Evolutionary conservation across 2,113 vertebrate genomes (phyloP), one percentile per base, ranked within the genome.

Genomic region (Monarcha castaneiventris): DNA sequence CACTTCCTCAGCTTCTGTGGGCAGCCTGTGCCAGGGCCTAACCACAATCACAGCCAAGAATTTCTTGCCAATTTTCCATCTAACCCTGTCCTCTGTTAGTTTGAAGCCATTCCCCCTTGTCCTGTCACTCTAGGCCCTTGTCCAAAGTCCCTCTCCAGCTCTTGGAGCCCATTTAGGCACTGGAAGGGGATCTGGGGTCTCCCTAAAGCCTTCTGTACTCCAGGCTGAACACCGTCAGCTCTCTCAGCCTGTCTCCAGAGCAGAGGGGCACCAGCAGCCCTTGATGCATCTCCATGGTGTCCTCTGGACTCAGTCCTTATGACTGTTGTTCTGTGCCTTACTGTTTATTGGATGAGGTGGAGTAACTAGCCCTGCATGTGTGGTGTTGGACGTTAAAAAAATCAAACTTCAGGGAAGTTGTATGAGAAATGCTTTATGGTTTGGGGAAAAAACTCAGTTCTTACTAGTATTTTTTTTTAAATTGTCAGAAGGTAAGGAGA

Each of bases 401-500:
- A 32, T 7, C 58, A 16, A 77, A 33, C 8, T 59, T 41, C 52
- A 39, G 23, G 37, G 32, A 56, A 32, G 8, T 3, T 49, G 3
- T 30, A 7, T 39, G 5, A 71, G 46, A 88, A 68, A 39, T 39
- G 30, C n/a, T 35, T 58, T 48, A 48, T 3, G 3, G 10, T 54
- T 54, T 54, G 11, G 43, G 33, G 13, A 1, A 16, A 25, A 72
- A 33, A 29, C 0, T 1, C 14, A 41, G 18, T 62, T 49, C 4
- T 73, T 91, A 13, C 27, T 62, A 16, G 16, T 62, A 13, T 25
- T 23, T 25, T 64, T 48, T 58, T 49, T 59, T 21, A 26, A 26
- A 8, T 16, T 43, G 17, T 30, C 44, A 73, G 35, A 51, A 11
- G 7, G 22, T 49, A 30, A 51, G 33, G 73, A 37, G 22, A 76